Conservation (phyloP, 2,113 vertebrate species). For the Protobothrops flavoviridis region DNA sequence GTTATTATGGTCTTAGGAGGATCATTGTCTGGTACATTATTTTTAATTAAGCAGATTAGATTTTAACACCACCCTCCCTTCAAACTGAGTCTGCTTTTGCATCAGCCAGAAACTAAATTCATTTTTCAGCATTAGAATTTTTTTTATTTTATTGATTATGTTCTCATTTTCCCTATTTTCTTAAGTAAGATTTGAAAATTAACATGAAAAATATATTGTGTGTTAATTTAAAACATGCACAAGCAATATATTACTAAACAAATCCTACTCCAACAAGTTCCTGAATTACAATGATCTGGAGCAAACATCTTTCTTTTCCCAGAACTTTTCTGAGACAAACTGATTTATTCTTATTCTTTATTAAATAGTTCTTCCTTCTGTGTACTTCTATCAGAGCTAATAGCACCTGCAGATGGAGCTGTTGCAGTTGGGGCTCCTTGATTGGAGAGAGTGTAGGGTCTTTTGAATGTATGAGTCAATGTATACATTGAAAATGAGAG, state of each 20-base stretch:
- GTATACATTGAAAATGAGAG: not conserved
- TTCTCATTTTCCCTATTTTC: not conserved
- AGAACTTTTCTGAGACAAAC: not conserved
- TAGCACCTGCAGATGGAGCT: not conserved
- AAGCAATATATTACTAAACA: not conserved
- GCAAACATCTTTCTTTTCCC: not conserved
- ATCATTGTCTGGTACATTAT: not conserved
- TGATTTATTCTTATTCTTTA: not conserved
- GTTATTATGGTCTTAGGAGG: not conserved
- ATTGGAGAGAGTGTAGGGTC: not conserved
- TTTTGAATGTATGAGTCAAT: not conserved
- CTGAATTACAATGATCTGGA: not conserved
- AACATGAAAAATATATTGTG: not conserved
- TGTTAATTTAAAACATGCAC: not conserved
- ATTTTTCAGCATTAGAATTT: not conserved
- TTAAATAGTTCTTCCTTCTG: not conserved
- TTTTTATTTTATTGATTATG: not conserved
- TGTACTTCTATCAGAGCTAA: not conserved
- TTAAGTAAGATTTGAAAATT: not conserved
- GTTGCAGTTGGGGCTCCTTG: not conserved
- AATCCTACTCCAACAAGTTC: not conserved
- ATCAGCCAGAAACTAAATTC: not conserved
- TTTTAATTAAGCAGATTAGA: not conserved
- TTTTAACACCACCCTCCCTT: not conserved
- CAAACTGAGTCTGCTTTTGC: not conserved